Evolutionary conservation across 2,797 vertebrate species (phyloP), one percentile per base, ranked within the genome.

Genomic region (Oreochromis grahami): DNA sequence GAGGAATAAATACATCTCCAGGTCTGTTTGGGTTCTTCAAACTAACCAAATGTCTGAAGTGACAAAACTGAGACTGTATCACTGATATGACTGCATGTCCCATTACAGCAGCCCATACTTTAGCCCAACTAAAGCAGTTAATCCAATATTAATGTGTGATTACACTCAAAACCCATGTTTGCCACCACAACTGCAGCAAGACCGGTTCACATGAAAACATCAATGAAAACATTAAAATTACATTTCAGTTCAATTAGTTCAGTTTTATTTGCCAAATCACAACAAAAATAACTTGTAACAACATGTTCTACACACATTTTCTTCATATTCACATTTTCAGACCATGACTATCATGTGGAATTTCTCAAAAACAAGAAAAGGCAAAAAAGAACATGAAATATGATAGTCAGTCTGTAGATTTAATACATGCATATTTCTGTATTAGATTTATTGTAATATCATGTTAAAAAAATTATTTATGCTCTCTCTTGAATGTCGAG

Each of bases 181-280:
- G 10, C 58, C 6, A 36, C 1, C 0, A 38, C 19, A 34, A 34
- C 17, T 36, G 34, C 19, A 38, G 10, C 32, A 63, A 38, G 19
- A 36, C 0, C 11, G 0, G 10, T 68, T 68, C 13, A 21, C 0
- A 2, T 65, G 5, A 43, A 68, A 36, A 34, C 56, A 4, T 19
- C 17, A 60, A 60, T 34, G 15, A 60, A 34, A 68, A 68, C 13
- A 24, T 68, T 10, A 15, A 68, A 68, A 68, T 15, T 24, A 24
- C 63, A 68, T 43, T 24, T 58, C 29, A 19, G 26, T 58, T 53
- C 1, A 53, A 7, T 52, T 52, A 2, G 21, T 2, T 58, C 0
- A 0, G 2, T 58, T 58, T 58, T 58, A 58, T 58, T 58, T 60
- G 56, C 29, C 55, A 58, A 58, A 32, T 32, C 26, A 19, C 15